Evolutionary conservation across 2,113 vertebrate species (phyloP).

Genomic region (Bubo scandiacus): DNA sequence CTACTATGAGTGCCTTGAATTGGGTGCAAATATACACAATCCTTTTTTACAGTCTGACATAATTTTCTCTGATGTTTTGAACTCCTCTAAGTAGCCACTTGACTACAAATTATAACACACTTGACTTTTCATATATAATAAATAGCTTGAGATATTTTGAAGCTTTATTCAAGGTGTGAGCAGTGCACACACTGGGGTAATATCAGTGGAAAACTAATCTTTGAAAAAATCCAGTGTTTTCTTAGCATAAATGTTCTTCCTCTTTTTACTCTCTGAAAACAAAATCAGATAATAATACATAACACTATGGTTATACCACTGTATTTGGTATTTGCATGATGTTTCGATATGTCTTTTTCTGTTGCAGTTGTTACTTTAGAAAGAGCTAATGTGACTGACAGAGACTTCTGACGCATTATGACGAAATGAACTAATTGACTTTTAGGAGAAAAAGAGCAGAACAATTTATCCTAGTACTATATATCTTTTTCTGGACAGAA

Average conservation of each 20-base stretch:
- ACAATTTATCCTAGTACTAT: slow-evolving; percentile 30
- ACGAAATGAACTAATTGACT: slow-evolving; percentile 23
- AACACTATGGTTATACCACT: not conserved
- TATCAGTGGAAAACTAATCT: not conserved
- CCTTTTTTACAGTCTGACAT: not conserved
- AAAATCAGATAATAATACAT: not conserved
- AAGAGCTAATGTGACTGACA: slow-evolving; percentile 42
- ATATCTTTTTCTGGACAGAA: slow-evolving; percentile 31
- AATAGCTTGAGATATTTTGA: not conserved
- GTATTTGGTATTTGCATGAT: slow-evolving; percentile 15
- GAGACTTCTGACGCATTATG: slow-evolving; percentile 1
- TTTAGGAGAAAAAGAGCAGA: slow-evolving; percentile 36
- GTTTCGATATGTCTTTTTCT: not conserved
- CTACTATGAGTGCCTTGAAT: not conserved
- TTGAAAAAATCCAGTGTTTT: not conserved
- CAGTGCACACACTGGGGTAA: not conserved
- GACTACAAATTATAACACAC: not conserved
- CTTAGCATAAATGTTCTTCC: not conserved
- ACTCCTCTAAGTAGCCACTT: not conserved
- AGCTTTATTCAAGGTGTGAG: not conserved
- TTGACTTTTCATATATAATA: slow-evolving; percentile 5
- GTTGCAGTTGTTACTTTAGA: not conserved
- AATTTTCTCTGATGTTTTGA: not conserved
- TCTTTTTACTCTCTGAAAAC: not conserved
- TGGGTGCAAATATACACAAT: not conserved